Percentiles rank a stretch among this genome's conserved stretches.
Evolutionary conservation across 2,888 invertebrate species (phyloP).

Genomic region (Pachydiplax longipennis): DNA sequence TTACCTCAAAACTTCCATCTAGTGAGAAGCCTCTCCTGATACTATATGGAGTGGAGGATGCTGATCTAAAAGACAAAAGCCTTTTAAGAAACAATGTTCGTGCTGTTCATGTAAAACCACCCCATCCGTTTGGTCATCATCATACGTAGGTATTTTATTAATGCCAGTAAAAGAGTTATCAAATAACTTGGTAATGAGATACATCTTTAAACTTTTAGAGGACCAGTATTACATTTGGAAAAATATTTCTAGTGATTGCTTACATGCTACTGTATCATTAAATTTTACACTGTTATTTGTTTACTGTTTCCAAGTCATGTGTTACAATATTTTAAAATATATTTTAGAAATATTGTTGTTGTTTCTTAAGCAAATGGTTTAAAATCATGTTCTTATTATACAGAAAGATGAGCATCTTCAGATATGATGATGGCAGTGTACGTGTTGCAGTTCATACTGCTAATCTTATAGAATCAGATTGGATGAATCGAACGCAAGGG

Average conservation of each 20-base stretch:
- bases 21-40: conserved; percentile 76
- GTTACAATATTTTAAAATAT: no score
- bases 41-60: conserved; percentile 78
- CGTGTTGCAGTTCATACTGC: conserved; percentile 90
- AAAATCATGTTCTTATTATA: conserved; percentile 52
- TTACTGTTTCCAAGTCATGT: no score
- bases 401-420: conserved; percentile 87
- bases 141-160: conserved; percentile 72
- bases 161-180: neutral
- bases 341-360: no score
- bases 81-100: conserved; percentile 68
- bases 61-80: conserved; percentile 63
- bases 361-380: no score
- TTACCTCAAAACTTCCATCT: neutral
- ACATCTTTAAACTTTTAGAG: no score
- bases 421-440: conserved; percentile 81
- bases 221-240: no score
- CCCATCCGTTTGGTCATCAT: conserved; percentile 83
- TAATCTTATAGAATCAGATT: conserved; percentile 89
- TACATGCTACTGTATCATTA: no score
- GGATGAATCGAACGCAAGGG: conserved; percentile 95
- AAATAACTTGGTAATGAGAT: no score
- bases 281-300: no score
- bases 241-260: no score
- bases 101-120: conserved; percentile 73